phyloP scores from a whole-genome alignment of 2,113 vertebrate genomes.

The Ochotona princeps region DNA sequence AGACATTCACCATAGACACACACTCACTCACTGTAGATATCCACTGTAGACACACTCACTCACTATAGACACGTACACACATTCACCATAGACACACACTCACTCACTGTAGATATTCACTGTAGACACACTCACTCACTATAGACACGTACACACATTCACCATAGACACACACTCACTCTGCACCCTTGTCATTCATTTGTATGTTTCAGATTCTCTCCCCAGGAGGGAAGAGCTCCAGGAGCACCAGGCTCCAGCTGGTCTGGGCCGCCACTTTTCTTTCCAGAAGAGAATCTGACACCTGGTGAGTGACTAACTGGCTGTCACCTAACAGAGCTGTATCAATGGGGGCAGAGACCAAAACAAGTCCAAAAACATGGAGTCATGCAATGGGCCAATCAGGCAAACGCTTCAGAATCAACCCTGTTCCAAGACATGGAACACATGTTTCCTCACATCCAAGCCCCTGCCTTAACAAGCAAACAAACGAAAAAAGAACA shows the following conservation, averaged over 20 bases:
- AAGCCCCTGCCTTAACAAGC: neutral
- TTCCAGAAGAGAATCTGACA: constrained; percentile 29
- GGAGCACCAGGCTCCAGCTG: neutral
- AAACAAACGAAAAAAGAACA: too few species aligned
- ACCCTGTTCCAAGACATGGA: neutral
- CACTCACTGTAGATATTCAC: too few species aligned
- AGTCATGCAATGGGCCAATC: neutral
- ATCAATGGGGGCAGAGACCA: neutral
- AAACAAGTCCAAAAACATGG: neutral
- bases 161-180: neutral
- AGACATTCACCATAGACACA: neutral
- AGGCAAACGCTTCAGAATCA: neutral
- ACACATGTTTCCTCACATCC: neutral
- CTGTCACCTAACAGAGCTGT: neutral
- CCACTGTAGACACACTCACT: too few species aligned
- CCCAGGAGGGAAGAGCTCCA: neutral
- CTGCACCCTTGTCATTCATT: neutral
- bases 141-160: too few species aligned
- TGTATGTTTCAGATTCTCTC: neutral
- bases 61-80: too few species aligned
- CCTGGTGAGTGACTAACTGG: neutral
- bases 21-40: too few species aligned
- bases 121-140: too few species aligned
- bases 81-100: too few species aligned
- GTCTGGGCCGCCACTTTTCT: neutral